phyloP scores from a whole-genome alignment of 2,888 invertebrate genomes.

The Lomographa bimaculata region DNA sequence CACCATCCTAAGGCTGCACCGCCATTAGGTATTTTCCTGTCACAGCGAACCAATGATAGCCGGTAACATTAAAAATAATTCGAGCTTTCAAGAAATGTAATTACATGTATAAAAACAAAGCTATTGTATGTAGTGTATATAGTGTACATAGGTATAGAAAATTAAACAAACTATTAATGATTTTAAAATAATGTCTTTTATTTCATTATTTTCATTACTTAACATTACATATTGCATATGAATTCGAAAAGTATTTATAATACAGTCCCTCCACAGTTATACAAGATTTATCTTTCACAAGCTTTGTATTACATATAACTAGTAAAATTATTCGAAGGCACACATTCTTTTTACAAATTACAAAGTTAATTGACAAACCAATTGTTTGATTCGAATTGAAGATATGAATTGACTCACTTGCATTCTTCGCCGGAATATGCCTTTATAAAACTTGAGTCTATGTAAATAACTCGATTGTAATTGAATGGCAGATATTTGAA shows the following conservation, averaged over 20 bases:
- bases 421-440: too few species aligned
- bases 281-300: slow-evolving; percentile 39
- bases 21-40: too few species aligned
- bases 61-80: too few species aligned
- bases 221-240: slow-evolving; percentile 56
- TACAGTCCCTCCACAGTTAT: slow-evolving; percentile 56
- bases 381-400: neutral
- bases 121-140: too few species aligned
- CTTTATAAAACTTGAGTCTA: slow-evolving; percentile 1
- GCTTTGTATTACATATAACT: slow-evolving; percentile 35
- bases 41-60: too few species aligned
- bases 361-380: neutral
- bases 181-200: slow-evolving; percentile 83
- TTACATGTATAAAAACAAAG: too few species aligned
- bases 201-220: slow-evolving; percentile 67
- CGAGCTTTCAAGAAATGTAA: too few species aligned
- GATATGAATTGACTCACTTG: slow-evolving; percentile 6
- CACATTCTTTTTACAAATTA: slow-evolving; percentile 28
- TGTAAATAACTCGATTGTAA: neutral
- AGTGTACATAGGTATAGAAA: slow-evolving; percentile 51
- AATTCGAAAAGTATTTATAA: slow-evolving; percentile 53
- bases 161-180: slow-evolving; percentile 46
- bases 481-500: neutral
- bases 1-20: too few species aligned
- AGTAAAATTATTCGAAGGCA: slow-evolving; percentile 43